Evolutionary conservation across 2,113 vertebrate species (phyloP).

Genomic region (Xenotilapia flavipinnis): DNA sequence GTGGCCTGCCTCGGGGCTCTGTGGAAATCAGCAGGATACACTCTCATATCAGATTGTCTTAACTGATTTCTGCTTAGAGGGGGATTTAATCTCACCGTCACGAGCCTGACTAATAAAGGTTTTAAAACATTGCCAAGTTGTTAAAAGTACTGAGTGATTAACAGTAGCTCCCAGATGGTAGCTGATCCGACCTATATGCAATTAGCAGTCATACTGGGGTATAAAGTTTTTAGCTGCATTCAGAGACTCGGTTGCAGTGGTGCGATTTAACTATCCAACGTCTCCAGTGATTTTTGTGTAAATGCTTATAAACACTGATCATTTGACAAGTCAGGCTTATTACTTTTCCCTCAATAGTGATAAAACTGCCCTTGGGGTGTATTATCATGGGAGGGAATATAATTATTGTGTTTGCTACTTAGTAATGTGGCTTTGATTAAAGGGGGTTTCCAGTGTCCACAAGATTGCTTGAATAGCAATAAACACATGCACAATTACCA

Average conservation of each 20-base stretch:
- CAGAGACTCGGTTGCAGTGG: neutral
- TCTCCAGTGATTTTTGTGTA: conserved; percentile 19
- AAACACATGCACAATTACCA: neutral
- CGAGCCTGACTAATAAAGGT: conserved; percentile 6
- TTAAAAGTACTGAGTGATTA: conserved; percentile 12
- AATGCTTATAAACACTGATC: conserved; percentile 38
- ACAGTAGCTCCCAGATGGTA: neutral
- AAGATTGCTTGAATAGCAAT: neutral
- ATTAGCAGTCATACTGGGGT: neutral
- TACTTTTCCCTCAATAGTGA: conserved; percentile 27
- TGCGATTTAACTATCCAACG: conserved; percentile 5
- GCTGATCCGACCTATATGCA: neutral
- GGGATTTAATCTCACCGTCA: neutral
- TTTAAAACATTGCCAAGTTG: conserved; percentile 19
- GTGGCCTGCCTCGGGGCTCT: conserved; percentile 29
- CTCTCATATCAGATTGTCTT: conserved; percentile 22
- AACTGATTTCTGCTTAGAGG: conserved; percentile 1
- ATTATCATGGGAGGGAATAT: conserved; percentile 28
- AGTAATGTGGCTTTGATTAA: conserved; percentile 17
- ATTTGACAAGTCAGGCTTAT: conserved; percentile 41
- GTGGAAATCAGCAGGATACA: conserved; percentile 37
- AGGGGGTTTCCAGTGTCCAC: neutral
- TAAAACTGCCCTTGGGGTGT: conserved; percentile 32
- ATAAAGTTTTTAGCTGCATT: neutral
- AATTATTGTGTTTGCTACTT: conserved; percentile 42